Base-by-base conservation (phyloP, 2,888 invertebrate genomes). In the Dicyrtoma fusca region DNA sequence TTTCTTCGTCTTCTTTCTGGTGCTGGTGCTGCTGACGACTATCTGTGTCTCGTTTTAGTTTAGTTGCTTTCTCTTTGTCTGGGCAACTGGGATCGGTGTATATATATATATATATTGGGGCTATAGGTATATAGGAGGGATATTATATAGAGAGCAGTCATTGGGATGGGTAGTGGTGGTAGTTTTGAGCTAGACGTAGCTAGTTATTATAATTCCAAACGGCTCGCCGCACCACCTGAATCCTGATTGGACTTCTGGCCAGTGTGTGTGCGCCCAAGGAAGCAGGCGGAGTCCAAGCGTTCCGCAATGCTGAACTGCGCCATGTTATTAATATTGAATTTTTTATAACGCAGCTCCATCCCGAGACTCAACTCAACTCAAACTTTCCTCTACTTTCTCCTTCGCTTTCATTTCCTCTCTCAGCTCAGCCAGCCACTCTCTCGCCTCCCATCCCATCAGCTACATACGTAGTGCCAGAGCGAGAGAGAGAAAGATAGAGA, bases 221-320 rank as follows among this genome's bases (percentile, higher is more conserved):
- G 69, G 69, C 61, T 69, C 61, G 61, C 69, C 49, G 62, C 61
- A 61, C 49, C 71, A 71, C 61, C 62, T 71, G 63, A 64, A 63
- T 51, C 71, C 63, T 71, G 71, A 71, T 71, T 71, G 71, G 71
- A 64, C 71, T 71, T 64, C 64, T 71, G 71, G 63, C 71, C 71
- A 71, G 53, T 64, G 71, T 51, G 53, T 59, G 59, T 69, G 69
- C 62, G 69, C 69, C 47, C 49, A 62, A 69, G 62, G 55, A 61
- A 61, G 49, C 62, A 55, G 64, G 64, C 71, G 63, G 64, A 62
- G 64, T 64, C 53, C 63, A 42, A 44, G 53, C 53, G 55, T 71
- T 71, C 71, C 55, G 71, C 71, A 71, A 71, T 71, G 63, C 71
- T 62, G 51, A 62, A 70, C 70, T 63, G 64, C 64, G 64, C 71